A percentile compares a stretch with the other conserved stretches of the same genome.
phyloP scores from a whole-genome alignment of 2,113 vertebrate species.

The Chiloscyllium plagiosum region DNA sequence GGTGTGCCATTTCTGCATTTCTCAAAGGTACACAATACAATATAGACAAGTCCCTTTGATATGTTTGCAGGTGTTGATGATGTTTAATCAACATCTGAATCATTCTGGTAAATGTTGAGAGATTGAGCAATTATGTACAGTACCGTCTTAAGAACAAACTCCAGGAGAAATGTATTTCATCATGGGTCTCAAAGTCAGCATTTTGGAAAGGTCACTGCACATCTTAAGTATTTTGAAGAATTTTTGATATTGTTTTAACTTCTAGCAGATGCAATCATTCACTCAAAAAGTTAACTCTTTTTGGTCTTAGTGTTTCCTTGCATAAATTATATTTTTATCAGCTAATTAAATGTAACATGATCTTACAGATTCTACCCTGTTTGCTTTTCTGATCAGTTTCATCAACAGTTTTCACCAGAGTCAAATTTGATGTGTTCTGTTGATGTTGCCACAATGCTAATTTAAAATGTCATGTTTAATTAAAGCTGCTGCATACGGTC shows the following conservation, averaged over 20 bases:
- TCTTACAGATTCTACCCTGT: neutral
- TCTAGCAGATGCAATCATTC: neutral
- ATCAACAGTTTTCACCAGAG: neutral
- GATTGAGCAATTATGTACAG: neutral
- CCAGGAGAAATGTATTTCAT: neutral
- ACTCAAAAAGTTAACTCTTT: neutral
- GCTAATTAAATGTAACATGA: neutral
- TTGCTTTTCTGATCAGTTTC: slow-evolving; percentile 9
- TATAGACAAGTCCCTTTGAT: neutral
- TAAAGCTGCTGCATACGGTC: neutral
- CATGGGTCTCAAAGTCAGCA: neutral
- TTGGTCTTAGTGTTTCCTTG: neutral
- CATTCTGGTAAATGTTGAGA: neutral
- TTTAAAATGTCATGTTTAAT: neutral
- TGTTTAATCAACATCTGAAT: neutral
- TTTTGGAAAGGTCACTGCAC: neutral
- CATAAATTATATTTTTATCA: neutral
- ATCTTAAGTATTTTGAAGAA: neutral
- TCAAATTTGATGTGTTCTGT: neutral
- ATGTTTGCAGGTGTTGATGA: neutral
- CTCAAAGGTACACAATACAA: no score
- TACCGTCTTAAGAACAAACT: neutral
- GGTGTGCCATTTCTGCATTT: no score
- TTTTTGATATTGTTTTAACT: neutral
- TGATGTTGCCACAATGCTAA: neutral